Evolutionary conservation across 2,113 vertebrate species (phyloP).

Genomic region (Sylvilagus bachmani): DNA sequence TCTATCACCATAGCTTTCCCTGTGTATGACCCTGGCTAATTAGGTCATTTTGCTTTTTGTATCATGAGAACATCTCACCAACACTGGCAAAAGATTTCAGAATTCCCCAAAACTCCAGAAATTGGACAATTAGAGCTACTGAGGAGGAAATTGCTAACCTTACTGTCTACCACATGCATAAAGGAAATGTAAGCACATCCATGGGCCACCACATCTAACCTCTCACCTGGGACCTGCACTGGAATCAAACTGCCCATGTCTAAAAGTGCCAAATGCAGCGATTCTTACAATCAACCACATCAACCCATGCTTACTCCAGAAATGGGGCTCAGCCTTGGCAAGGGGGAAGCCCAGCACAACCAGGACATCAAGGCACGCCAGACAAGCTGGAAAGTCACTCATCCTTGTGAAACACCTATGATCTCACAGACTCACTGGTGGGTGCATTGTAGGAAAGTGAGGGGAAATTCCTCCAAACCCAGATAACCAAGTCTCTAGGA

Average conservation of each 20-base stretch:
- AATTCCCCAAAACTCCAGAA: not conserved
- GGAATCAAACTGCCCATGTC: not conserved
- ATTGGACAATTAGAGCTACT: not conserved
- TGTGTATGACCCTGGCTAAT: not conserved
- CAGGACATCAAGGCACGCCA: no score
- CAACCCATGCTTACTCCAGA: not conserved
- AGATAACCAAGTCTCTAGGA: not conserved
- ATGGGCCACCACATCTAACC: not conserved
- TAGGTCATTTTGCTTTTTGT: not conserved
- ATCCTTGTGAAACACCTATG: not conserved
- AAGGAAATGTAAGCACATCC: not conserved
- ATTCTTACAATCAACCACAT: not conserved
- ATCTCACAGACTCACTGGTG: not conserved
- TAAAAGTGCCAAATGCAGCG: not conserved
- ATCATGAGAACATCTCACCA: not conserved
- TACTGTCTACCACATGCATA: fast-evolving
- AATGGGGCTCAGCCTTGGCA: not conserved
- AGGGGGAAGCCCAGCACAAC: not conserved
- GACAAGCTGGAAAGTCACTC: not conserved
- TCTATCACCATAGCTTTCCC: no score
- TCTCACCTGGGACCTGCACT: not conserved
- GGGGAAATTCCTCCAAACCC: not conserved
- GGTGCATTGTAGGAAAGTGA: not conserved
- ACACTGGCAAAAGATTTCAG: not conserved
- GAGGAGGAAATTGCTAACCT: not conserved